These are phyloP conservation scores for Drymonia ruficornis DNA, from an alignment of 2,888 invertebrate species.

Conservation along the genomic window DNA sequence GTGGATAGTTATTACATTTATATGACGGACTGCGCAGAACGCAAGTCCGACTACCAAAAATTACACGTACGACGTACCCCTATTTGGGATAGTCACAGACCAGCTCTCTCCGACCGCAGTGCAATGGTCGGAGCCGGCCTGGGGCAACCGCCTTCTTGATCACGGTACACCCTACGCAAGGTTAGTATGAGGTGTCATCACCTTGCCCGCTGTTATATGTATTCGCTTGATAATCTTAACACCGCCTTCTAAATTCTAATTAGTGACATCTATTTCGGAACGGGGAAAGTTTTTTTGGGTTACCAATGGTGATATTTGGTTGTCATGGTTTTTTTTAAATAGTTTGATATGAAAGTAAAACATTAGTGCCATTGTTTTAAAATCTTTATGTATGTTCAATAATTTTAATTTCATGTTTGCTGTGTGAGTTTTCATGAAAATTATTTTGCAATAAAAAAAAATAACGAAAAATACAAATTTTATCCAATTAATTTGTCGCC, in stretches of 20 bases:
- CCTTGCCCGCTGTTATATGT: slow-evolving; percentile 46
- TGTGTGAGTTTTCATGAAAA: too few species aligned
- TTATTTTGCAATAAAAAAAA: too few species aligned
- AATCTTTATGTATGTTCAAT: too few species aligned
- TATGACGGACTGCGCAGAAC: slow-evolving; percentile 84
- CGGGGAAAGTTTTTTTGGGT: slow-evolving; percentile 18
- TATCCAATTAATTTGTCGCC: too few species aligned
- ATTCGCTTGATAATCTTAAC: slow-evolving; percentile 44
- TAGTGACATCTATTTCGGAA: slow-evolving; percentile 68
- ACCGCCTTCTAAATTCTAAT: slow-evolving; percentile 57
- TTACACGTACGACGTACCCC: slow-evolving; percentile 86
- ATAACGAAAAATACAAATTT: too few species aligned
- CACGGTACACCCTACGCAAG: slow-evolving; percentile 90
- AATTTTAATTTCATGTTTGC: too few species aligned
- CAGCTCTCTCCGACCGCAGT: slow-evolving; percentile 84
- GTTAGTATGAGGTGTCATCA: slow-evolving; percentile 82
- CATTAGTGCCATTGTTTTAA: too few species aligned
- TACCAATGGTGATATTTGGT: slow-evolving; percentile 17
- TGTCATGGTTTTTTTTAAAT: not conserved
- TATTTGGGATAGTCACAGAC: slow-evolving; percentile 84
- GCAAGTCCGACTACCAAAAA: slow-evolving; percentile 87
- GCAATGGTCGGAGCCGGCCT: slow-evolving; percentile 88
- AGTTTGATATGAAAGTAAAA: too few species aligned
- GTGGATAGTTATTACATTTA: too few species aligned
- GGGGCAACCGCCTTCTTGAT: slow-evolving; percentile 88